These are phyloP conservation scores for Xiphorhynchus erythropygius DNA, from an alignment of 2,797 vertebrate genomes.

Conservation along the genomic window DNA sequence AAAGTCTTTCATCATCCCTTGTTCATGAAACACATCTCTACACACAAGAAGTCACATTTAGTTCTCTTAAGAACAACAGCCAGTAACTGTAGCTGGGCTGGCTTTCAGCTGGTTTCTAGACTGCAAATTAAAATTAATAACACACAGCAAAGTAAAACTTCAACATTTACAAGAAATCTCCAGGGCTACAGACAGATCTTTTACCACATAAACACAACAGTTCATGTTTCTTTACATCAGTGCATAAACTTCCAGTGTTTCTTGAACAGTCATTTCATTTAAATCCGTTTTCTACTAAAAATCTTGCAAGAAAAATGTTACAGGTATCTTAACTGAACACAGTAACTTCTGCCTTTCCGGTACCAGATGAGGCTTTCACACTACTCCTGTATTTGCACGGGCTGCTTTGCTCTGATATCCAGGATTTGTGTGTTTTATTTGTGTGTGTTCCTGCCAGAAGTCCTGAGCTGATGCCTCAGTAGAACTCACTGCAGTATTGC, in stretches of 20 bases:
- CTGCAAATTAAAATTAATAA: not conserved
- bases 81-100: not conserved
- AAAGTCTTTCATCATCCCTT: not conserved
- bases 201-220: not conserved
- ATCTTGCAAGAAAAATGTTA: not conserved
- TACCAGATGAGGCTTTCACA: not conserved
- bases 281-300: not conserved
- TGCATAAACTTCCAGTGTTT: not conserved
- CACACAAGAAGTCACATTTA: not conserved
- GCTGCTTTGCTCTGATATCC: not conserved
- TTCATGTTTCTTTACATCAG: not conserved
- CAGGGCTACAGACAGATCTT: not conserved
- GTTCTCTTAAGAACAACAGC: not conserved
- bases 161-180: not conserved
- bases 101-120: not conserved
- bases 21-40: not conserved
- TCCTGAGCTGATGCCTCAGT: not conserved
- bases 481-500: not conserved
- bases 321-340: not conserved
- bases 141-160: not conserved
- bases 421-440: not conserved
- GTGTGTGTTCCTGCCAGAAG: not conserved
- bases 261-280: not conserved
- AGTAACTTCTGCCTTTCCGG: not conserved
- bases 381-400: accelerated